phyloP scores from a whole-genome alignment of 2,797 vertebrate genomes.

The Cossypha polioptera region DNA sequence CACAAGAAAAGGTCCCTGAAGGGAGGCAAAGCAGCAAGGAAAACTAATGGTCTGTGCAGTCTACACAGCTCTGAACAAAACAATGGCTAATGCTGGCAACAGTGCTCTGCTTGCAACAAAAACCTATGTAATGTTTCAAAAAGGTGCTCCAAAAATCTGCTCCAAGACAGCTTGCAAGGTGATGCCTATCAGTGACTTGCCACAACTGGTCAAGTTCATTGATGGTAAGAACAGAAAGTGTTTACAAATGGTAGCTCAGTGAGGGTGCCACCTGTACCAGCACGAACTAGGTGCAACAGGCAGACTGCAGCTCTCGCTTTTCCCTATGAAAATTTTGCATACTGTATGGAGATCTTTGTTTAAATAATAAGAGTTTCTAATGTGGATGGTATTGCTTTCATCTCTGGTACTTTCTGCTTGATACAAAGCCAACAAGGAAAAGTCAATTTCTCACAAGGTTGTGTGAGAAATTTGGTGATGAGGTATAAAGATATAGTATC shows the following conservation, averaged over 20 bases:
- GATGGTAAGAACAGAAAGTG: rapidly evolving
- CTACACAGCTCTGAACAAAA: not conserved
- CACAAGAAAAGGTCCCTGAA: not conserved
- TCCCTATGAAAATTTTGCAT: not conserved
- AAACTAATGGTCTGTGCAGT: not conserved
- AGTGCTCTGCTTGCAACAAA: not conserved
- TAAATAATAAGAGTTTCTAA: not conserved
- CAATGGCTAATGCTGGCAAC: not conserved
- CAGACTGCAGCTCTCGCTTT: not conserved
- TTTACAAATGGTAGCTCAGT: not conserved
- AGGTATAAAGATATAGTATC: not conserved
- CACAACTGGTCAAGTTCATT: not conserved
- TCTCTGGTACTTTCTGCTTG: not conserved
- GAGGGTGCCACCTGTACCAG: not conserved
- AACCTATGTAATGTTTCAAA: not conserved
- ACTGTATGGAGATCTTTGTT: not conserved
- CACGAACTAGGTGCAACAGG: not conserved
- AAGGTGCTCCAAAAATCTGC: not conserved
- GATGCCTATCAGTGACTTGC: not conserved
- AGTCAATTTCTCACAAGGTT: not conserved
- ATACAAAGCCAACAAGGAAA: not conserved
- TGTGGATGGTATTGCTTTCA: not conserved
- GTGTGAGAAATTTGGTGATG: not conserved
- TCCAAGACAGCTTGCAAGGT: not conserved
- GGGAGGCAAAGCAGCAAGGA: not conserved